Evolutionary conservation across 2,888 invertebrate genomes (phyloP).

Genomic region (Aphodius granarius): DNA sequence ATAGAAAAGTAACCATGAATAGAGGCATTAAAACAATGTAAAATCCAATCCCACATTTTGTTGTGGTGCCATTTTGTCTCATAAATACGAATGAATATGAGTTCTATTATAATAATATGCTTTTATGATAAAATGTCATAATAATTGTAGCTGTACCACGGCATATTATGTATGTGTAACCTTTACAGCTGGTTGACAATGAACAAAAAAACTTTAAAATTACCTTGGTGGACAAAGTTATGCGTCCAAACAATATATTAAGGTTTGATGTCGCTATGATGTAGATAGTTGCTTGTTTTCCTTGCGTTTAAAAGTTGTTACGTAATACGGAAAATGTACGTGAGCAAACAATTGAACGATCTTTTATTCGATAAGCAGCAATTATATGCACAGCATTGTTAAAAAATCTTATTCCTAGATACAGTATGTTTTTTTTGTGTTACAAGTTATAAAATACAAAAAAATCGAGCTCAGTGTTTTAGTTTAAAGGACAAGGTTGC

Average conservation of each 20-base stretch:
- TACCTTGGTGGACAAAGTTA: neutral
- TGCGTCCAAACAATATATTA: neutral
- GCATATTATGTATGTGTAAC: neutral
- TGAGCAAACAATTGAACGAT: neutral
- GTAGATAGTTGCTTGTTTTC: neutral
- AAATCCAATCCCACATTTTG: neutral
- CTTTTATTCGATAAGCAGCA: neutral
- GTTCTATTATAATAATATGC: neutral
- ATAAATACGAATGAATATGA: neutral
- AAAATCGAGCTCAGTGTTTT: too few relatives aligned
- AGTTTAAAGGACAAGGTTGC: too few relatives aligned
- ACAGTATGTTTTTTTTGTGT: neutral
- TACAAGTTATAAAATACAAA: too few relatives aligned
- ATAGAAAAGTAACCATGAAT: neutral
- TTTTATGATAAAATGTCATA: neutral
- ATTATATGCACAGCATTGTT: neutral
- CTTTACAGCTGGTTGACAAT: neutral
- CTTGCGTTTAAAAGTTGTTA: neutral
- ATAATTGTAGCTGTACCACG: neutral
- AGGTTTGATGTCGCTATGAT: neutral
- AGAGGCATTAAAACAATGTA: neutral
- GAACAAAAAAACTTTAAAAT: neutral
- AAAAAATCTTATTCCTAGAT: neutral
- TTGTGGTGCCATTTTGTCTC: neutral
- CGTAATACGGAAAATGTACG: neutral